Conservation (phyloP, 2,797 vertebrate species). For the Silurus lanzhouensis region DNA sequence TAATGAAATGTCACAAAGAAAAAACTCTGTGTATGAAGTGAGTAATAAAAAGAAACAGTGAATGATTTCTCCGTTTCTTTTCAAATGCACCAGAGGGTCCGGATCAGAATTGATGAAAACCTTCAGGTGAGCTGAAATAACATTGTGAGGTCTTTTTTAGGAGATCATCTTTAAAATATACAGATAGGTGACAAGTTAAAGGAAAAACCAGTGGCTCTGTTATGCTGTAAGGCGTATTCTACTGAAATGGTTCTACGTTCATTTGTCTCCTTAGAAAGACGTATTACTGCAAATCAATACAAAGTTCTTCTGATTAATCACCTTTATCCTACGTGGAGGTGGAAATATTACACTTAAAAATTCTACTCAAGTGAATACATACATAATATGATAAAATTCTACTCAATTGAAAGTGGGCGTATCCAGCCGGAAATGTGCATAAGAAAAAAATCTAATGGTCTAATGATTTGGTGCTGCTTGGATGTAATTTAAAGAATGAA, state of each 20-base stretch:
- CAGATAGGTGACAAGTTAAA: background rate
- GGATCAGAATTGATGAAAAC: slow-evolving; percentile 33
- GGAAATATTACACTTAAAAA: background rate
- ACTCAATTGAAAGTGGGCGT: background rate
- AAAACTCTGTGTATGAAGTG: slow-evolving; percentile 54
- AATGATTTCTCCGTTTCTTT: slow-evolving; percentile 56
- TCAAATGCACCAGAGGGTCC: slow-evolving; percentile 18
- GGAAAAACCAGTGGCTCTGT: background rate
- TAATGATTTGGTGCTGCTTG: no score
- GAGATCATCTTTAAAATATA: slow-evolving; percentile 1
- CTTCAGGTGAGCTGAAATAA: slow-evolving; percentile 29
- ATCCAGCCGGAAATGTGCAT: background rate
- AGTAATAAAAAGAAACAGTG: slow-evolving; percentile 53
- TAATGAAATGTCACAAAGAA: slow-evolving; percentile 48
- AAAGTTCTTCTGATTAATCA: background rate
- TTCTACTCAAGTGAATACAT: background rate
- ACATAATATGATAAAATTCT: background rate
- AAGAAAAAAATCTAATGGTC: background rate
- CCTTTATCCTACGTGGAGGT: background rate
- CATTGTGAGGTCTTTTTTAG: slow-evolving; percentile 4
- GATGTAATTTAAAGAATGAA: no score
- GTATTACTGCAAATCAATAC: slow-evolving; percentile 17
- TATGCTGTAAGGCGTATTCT: background rate
- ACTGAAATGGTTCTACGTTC: background rate
- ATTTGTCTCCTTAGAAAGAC: background rate